Base-by-base conservation (phyloP, 2,797 vertebrate species). In the Pteronotus mesoamericanus region DNA sequence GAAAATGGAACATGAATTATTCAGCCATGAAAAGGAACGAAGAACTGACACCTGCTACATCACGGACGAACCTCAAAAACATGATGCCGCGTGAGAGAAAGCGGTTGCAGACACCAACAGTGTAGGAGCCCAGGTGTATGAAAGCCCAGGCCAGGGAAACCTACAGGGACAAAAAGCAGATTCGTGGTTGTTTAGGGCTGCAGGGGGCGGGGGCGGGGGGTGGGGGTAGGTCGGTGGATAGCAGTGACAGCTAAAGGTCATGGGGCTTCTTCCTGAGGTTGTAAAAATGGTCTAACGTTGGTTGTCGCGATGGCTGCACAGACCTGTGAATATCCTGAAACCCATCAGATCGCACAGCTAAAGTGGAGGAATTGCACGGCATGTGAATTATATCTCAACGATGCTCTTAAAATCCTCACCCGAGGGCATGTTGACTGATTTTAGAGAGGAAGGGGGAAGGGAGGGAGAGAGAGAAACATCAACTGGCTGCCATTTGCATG, bases 61-160 rank as follows among this genome's bases (percentile, higher is more conserved):
- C 53, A 9, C 0, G 1, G 3, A n/a, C 0, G 24, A 10, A 11
- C 12, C 37, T 88, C 0, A 0, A 2, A 34, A 80, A 59, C 24
- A 21, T 26, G 6, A 22, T 0, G 26, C 21, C 18, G 7, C 11
- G 19, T 21, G 34, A 5, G 21, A 46, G 39, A 42, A 37, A 55
- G 14, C 18, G 21, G 44, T 39, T 37, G 19, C 24, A 10, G 26
- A 78, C 69, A 24, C 66, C 6, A 9, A 53, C 6, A 6, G 29
- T 29, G 0, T 8, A 14, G 2, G 61, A 44, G 14, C 32, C 42
- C 26, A 7, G 5, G 4, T 4, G 2, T 2, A 9, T 8, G 11
- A 5, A 46, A 29, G 19, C 16, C 44, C 48, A 24, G 77, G 57
- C 16, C 12, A 2, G 21, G 32, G 61, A 51, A 0, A 24, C 8